Evolutionary conservation across 2,113 vertebrate genomes (phyloP).

Genomic region (Camelus bactrianus): DNA sequence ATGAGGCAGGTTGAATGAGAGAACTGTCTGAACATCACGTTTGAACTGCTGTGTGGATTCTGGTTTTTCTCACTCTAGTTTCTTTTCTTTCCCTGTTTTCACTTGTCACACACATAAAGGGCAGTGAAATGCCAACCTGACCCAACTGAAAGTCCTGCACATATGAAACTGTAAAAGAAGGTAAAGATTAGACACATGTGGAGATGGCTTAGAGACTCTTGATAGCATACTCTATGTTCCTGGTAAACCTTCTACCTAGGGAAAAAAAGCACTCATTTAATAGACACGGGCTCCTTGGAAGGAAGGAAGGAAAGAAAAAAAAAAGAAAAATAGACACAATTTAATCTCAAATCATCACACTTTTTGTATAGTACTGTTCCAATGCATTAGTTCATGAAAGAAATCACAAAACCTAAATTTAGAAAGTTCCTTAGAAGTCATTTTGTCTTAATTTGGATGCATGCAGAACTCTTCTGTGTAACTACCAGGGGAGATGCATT

Average conservation of each 20-base stretch:
- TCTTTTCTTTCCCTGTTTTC: constrained; percentile 61
- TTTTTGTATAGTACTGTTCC: neutral
- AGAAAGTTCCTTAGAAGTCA: neutral
- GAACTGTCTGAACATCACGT: neutral
- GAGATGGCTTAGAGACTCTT: neutral
- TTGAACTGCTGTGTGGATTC: neutral
- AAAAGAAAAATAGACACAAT: neutral
- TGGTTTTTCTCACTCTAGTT: neutral
- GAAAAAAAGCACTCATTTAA: neutral
- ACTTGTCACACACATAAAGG: constrained; percentile 68
- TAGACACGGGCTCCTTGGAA: neutral
- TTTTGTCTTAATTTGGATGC: neutral
- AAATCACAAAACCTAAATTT: neutral
- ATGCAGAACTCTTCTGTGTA: neutral
- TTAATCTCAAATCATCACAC: neutral
- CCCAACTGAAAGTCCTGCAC: constrained; percentile 15
- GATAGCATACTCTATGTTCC: neutral
- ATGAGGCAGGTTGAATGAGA: neutral
- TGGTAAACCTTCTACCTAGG: constrained; percentile 38
- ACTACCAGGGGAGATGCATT: neutral
- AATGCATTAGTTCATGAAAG: neutral
- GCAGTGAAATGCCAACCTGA: constrained; percentile 68
- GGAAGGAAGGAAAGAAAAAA: neutral
- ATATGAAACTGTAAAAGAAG: constrained; percentile 55
- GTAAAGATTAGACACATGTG: neutral